Conservation (phyloP, 2,888 invertebrate species). For the Alsophila aescularia region DNA sequence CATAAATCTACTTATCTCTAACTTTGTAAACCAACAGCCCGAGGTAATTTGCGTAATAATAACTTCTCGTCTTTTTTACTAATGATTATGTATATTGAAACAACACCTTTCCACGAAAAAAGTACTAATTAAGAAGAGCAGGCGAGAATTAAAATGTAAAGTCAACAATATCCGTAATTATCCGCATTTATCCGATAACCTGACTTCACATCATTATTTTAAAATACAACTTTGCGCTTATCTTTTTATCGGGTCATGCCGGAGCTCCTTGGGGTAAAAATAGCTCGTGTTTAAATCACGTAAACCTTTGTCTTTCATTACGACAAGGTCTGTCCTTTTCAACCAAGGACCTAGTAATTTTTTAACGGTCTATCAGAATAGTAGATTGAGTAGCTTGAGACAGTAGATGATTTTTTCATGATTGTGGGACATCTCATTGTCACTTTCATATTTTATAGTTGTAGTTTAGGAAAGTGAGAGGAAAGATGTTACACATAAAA, state of each 20-base stretch:
- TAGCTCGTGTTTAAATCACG: constrained; percentile 13
- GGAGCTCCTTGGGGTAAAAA: constrained; percentile 2
- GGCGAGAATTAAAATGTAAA: not conserved
- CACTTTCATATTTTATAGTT: too few relatives aligned
- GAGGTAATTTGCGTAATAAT: constrained; percentile 18
- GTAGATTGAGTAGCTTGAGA: too few relatives aligned
- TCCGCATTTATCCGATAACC: constrained; percentile 5
- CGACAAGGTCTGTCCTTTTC: not conserved
- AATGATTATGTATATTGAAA: constrained; percentile 16
- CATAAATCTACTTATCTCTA: constrained; percentile 8
- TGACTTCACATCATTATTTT: constrained; percentile 14
- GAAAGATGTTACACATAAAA: too few relatives aligned
- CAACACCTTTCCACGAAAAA: constrained; percentile 6
- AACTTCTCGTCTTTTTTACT: constrained; percentile 17
- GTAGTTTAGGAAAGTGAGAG: too few relatives aligned
- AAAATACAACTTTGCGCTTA: constrained; percentile 17
- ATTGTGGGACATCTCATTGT: too few relatives aligned
- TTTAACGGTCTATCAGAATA: too few relatives aligned
- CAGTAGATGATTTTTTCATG: too few relatives aligned
- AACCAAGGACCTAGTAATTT: not conserved
- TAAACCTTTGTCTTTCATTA: constrained; percentile 14
- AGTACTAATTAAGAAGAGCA: constrained; percentile 9
- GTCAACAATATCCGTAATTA: constrained; percentile 5
- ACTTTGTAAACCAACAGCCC: constrained; percentile 16
- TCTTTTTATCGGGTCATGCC: constrained; percentile 14